phyloP scores from a whole-genome alignment of 2,888 invertebrate species.

The Drosophila buzzatii region DNA sequence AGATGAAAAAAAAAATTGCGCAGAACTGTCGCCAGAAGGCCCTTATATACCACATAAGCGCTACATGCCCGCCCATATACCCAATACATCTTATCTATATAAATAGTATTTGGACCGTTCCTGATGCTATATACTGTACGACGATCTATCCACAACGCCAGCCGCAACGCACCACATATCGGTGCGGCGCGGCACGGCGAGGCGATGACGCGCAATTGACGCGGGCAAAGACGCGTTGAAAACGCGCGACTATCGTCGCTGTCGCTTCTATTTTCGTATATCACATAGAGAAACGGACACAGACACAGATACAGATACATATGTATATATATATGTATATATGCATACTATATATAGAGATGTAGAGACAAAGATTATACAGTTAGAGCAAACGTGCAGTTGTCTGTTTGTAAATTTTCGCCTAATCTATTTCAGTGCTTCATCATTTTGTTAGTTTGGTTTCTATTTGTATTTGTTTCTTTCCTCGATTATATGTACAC shows the following conservation, averaged over 20 bases:
- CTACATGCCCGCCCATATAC: slow-evolving; percentile 20
- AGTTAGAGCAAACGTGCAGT: slow-evolving; percentile 38
- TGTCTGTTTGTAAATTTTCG: slow-evolving; percentile 58
- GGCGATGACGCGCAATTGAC: slow-evolving; percentile 82
- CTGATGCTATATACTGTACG: slow-evolving; percentile 43
- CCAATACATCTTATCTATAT: slow-evolving; percentile 38
- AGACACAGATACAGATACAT: slow-evolving; percentile 23
- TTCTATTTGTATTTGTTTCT: slow-evolving; percentile 14
- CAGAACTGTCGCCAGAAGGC: slow-evolving; percentile 77
- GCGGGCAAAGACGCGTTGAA: slow-evolving; percentile 79
- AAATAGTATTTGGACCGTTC: slow-evolving; percentile 46
- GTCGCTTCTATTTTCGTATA: slow-evolving; percentile 70
- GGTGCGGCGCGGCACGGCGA: slow-evolving; percentile 8
- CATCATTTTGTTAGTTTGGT: slow-evolving; percentile 49
- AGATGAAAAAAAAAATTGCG: slow-evolving; percentile 53
- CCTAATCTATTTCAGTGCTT: slow-evolving; percentile 73
- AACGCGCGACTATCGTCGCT: slow-evolving; percentile 55
- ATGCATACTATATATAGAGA: slow-evolving; percentile 31
- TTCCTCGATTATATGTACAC: slow-evolving; percentile 51
- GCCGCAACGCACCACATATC: background rate
- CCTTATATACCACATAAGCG: slow-evolving; percentile 61
- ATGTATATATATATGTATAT: slow-evolving; percentile 31
- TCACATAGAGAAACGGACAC: slow-evolving; percentile 37
- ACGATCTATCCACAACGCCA: slow-evolving; percentile 20
- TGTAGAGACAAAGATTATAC: slow-evolving; percentile 35